Evolutionary conservation across 1,140 invertebrate species (phyloP).

Genomic region (Panagrolaimus sp.): DNA sequence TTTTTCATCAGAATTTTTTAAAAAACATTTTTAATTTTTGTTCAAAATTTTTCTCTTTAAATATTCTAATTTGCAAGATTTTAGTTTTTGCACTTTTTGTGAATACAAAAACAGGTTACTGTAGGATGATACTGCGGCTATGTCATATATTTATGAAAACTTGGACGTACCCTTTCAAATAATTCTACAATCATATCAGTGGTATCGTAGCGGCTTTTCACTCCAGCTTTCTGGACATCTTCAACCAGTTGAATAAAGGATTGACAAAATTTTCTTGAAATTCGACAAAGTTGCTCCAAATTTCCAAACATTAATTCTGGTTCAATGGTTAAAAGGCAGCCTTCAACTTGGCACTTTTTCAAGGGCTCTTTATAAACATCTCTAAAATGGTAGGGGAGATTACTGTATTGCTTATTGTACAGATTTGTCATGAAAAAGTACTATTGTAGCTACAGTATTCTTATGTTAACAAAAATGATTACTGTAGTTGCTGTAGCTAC

Average conservation of each 20-base stretch:
- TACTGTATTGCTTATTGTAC: too few relatives aligned
- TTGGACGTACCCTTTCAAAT: constrained; percentile 65
- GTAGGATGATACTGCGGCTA: too few relatives aligned
- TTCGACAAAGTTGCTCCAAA: constrained; percentile 69
- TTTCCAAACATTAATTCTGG: constrained; percentile 70
- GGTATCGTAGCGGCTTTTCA: constrained; percentile 62
- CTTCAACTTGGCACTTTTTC: constrained; percentile 71
- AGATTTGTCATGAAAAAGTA: too few relatives aligned
- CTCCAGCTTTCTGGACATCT: constrained; percentile 62
- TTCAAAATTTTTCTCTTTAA: background rate
- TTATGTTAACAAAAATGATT: too few relatives aligned
- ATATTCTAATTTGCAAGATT: too few relatives aligned
- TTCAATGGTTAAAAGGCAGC: constrained; percentile 69
- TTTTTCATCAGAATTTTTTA: constrained; percentile 7
- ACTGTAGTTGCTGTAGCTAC: too few relatives aligned
- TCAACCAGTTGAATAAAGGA: constrained; percentile 67
- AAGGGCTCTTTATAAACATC: constrained; percentile 71
- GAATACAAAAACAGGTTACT: too few relatives aligned
- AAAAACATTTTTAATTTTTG: background rate
- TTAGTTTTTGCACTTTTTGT: too few relatives aligned
- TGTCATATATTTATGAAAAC: too few relatives aligned
- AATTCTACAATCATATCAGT: constrained; percentile 66
- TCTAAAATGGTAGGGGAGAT: constrained; percentile 38
- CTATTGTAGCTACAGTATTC: too few relatives aligned
- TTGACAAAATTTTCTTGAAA: constrained; percentile 68